These are phyloP conservation scores for Nephila pilipes DNA, from an alignment of 1,140 invertebrate species.

Conservation along the genomic window DNA sequence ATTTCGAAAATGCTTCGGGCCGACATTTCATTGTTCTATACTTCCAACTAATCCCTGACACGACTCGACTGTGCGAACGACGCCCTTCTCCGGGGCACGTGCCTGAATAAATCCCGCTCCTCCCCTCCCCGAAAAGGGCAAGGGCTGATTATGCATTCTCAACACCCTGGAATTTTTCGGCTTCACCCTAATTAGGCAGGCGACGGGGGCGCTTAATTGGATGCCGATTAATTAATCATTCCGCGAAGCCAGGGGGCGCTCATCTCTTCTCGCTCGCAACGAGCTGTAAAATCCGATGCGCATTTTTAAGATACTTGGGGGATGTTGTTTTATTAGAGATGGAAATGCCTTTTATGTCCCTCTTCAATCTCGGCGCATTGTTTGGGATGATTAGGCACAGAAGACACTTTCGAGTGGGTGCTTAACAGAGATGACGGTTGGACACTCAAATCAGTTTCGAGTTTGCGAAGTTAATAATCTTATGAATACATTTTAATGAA, in stretches of 20 bases:
- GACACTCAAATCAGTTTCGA: constrained; percentile 9
- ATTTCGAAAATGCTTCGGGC: too few species aligned
- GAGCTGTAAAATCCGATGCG: constrained; percentile 11
- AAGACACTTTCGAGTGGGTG: not conserved
- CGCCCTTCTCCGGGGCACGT: too few species aligned
- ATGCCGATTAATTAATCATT: constrained; percentile 5
- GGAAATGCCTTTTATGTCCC: not conserved
- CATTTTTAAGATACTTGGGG: constrained; percentile 20
- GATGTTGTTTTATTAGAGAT: not conserved
- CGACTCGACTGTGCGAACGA: too few species aligned
- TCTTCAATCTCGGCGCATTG: not conserved
- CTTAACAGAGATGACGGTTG: not conserved
- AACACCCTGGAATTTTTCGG: not conserved
- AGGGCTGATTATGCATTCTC: not conserved
- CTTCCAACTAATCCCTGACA: too few species aligned
- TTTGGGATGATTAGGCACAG: not conserved
- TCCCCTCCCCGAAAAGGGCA: not conserved
- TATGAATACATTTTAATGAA: too few species aligned
- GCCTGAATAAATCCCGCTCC: not conserved
- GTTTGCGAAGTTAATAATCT: constrained; percentile 4
- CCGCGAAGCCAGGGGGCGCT: not conserved
- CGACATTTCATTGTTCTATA: too few species aligned
- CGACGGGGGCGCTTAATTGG: constrained; percentile 1
- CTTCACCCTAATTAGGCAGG: constrained; percentile 1
- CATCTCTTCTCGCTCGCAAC: not conserved